phyloP scores from a whole-genome alignment of 2,888 invertebrate genomes.

The Brachyopa scutellaris region DNA sequence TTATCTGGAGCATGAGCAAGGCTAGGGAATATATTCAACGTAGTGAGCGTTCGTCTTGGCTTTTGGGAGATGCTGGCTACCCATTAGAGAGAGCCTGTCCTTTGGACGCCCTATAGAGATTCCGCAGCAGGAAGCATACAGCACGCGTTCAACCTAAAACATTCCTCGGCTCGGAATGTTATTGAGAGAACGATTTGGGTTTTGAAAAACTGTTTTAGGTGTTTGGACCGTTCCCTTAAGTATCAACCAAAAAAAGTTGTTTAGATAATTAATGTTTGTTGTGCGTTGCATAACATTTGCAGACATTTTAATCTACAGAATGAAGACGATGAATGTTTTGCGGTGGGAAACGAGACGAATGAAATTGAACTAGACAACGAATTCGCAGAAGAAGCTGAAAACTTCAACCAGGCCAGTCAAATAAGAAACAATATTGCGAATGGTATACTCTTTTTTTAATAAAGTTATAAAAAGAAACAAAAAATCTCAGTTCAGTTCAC shows the following conservation, averaged over 20 bases:
- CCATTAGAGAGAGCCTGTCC: slow-evolving; percentile 8
- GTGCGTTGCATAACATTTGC: slow-evolving; percentile 5
- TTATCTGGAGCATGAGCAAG: slow-evolving; percentile 17
- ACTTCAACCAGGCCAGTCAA: not conserved
- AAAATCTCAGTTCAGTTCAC: not conserved
- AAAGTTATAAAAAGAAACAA: not conserved
- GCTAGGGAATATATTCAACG: slow-evolving; percentile 16
- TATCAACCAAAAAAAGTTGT: slow-evolving; percentile 4
- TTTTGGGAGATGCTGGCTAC: slow-evolving; percentile 28
- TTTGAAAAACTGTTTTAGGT: slow-evolving; percentile 13
- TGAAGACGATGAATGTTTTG: slow-evolving; percentile 1
- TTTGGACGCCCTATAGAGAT: slow-evolving; percentile 10
- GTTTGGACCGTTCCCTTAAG: not conserved
- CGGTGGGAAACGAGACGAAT: not conserved
- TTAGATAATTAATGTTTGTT: slow-evolving; percentile 16
- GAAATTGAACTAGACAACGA: not conserved
- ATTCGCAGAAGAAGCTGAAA: not conserved
- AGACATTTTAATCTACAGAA: not conserved
- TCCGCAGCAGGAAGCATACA: not conserved
- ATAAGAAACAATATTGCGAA: not conserved
- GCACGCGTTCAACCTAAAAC: slow-evolving; percentile 2
- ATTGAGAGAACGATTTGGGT: slow-evolving; percentile 2
- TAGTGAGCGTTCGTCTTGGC: too few species aligned
- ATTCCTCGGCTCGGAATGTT: slow-evolving; percentile 2
- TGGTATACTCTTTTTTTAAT: not conserved